Percentiles rank a stretch among this genome's conserved stretches.
Conservation (phyloP, 2,113 vertebrate species). For the Craseonycteris thonglongyai region DNA sequence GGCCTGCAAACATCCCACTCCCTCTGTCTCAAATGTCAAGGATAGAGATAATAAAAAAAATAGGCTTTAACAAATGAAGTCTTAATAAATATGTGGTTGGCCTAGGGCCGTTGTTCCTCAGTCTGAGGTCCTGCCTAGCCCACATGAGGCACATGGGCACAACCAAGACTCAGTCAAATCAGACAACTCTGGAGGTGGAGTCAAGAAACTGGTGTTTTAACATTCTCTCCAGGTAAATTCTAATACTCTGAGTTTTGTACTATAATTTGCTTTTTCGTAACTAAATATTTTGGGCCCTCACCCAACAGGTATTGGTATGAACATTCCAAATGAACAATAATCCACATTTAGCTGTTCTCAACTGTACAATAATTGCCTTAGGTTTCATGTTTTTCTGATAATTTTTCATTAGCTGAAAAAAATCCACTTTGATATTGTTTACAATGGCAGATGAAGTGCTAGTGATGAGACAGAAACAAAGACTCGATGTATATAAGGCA, state of each 20-base stretch:
- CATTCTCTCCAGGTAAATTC: background rate
- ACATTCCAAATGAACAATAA: conserved; percentile 5
- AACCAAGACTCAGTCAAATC: background rate
- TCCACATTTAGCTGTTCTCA: background rate
- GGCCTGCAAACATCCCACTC: too few relatives aligned
- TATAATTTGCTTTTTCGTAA: background rate
- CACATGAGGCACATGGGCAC: too few relatives aligned
- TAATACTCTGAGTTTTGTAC: background rate
- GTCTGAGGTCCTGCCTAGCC: too few relatives aligned
- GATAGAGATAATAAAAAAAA: too few relatives aligned
- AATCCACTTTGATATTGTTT: background rate
- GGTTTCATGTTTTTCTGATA: background rate
- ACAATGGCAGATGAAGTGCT: background rate
- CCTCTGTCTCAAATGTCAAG: too few relatives aligned
- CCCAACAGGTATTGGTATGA: background rate
- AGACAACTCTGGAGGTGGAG: background rate
- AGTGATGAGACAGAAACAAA: background rate
- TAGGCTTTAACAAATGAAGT: too few relatives aligned
- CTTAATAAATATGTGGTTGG: too few relatives aligned
- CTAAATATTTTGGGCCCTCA: background rate
- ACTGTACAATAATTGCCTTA: background rate
- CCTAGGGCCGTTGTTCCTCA: too few relatives aligned
- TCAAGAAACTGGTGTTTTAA: background rate
- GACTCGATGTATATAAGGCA: background rate
- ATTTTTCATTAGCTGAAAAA: background rate